Conservation (phyloP, 2,113 vertebrate genomes). For the Hydropotes inermis region DNA sequence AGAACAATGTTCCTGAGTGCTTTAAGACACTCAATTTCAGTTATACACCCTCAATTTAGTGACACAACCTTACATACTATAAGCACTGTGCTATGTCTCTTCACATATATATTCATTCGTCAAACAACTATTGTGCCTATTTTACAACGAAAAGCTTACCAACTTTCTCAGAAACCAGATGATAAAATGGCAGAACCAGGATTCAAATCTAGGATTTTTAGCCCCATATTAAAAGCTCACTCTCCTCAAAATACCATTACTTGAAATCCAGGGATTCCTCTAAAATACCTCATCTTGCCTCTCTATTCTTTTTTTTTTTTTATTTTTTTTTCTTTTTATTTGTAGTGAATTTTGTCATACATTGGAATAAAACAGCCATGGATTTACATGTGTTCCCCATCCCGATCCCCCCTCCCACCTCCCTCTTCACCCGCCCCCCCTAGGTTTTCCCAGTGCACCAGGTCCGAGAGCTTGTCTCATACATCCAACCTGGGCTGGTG, state of each 20-base stretch:
- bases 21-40: not conserved
- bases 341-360: too few species aligned
- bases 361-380: too few species aligned
- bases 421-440: too few species aligned
- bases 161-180: not conserved
- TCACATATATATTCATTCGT: not conserved
- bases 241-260: not conserved
- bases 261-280: not conserved
- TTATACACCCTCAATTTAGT: not conserved
- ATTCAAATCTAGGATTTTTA: not conserved
- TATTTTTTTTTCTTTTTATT: too few species aligned
- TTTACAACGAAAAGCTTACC: not conserved
- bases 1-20: not conserved
- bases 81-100: not conserved
- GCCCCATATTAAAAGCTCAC: not conserved
- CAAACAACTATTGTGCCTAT: not conserved
- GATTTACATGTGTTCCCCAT: too few species aligned
- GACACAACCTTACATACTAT: not conserved
- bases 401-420: too few species aligned
- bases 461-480: too few species aligned
- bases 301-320: too few species aligned
- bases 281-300: not conserved
- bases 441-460: too few species aligned
- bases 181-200: not conserved
- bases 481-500: too few species aligned